These are phyloP conservation scores for Papio anubis DNA, from an alignment of 2,113 vertebrate species.

Conservation along the genomic window DNA sequence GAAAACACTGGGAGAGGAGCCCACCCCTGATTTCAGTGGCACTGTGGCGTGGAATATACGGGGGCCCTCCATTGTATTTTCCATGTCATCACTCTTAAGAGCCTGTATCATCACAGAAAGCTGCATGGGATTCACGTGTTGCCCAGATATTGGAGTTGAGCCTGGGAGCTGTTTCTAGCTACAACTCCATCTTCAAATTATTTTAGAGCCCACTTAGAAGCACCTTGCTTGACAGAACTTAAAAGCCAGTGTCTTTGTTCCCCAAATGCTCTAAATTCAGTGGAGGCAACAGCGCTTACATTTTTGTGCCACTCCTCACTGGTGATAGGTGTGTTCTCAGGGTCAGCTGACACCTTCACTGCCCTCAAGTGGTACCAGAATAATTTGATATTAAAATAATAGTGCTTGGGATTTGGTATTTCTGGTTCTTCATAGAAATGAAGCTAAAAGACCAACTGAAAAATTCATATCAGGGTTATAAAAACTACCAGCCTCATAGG, in stretches of 20 bases:
- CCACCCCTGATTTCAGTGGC: background rate
- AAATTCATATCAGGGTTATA: background rate
- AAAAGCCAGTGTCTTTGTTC: background rate
- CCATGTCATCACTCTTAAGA: background rate
- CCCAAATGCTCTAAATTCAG: background rate
- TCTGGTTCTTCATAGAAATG: background rate
- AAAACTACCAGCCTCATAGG: background rate
- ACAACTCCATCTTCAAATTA: fast-evolving
- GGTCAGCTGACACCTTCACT: background rate
- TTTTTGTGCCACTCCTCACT: background rate
- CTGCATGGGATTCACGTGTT: fast-evolving
- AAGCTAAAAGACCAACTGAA: background rate
- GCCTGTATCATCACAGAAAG: fast-evolving
- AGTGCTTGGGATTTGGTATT: background rate
- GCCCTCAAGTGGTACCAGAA: background rate
- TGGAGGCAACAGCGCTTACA: background rate
- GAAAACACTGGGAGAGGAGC: background rate
- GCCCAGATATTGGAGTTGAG: too few species aligned
- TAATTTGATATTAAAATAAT: background rate
- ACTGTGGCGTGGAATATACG: fast-evolving
- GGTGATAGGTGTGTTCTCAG: background rate
- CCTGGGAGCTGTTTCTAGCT: background rate
- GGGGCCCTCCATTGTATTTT: fast-evolving
- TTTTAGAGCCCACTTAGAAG: background rate
- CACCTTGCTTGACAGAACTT: background rate